A percentile compares a stretch with the other conserved stretches of the same genome.
Conservation (phyloP, 1,140 invertebrate species). For the Andrena cerasifolii region DNA sequence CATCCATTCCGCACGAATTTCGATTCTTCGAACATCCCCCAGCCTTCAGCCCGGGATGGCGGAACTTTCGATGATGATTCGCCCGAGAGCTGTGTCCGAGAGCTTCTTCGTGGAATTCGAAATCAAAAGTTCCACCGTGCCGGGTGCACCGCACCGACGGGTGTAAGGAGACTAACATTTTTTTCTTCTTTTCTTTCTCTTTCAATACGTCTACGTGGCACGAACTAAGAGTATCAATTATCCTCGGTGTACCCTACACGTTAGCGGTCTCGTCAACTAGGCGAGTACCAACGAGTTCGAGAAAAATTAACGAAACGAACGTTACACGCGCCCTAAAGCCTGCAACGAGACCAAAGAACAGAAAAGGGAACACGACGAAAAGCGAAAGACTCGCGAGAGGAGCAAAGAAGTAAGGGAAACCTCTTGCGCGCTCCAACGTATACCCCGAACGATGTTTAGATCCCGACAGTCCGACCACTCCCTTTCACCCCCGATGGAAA, state of each 20-base stretch:
- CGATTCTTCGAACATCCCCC: constrained; percentile 13
- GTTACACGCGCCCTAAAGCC: not conserved
- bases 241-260: constrained; percentile 46
- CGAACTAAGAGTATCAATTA: constrained; percentile 53
- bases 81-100: constrained; percentile 42
- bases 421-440: constrained; percentile 14
- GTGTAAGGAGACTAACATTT: constrained; percentile 40
- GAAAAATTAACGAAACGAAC: not conserved
- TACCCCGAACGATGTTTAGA: constrained; percentile 35
- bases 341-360: constrained; percentile 18
- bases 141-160: constrained; percentile 44
- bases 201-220: constrained; percentile 50
- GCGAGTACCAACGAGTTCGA: constrained; percentile 8
- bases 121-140: constrained; percentile 53
- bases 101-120: constrained; percentile 48
- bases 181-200: not conserved
- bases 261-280: constrained; percentile 26
- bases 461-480: constrained; percentile 46
- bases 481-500: constrained; percentile 36
- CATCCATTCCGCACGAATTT: constrained; percentile 7
- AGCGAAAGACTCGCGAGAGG: constrained; percentile 17
- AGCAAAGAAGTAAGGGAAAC: constrained; percentile 17
- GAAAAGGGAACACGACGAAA: constrained; percentile 1
- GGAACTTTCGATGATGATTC: constrained; percentile 49
- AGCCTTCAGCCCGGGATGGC: not conserved